Base-by-base conservation (phyloP, 1,140 invertebrate species). In the Asobara japonica region DNA sequence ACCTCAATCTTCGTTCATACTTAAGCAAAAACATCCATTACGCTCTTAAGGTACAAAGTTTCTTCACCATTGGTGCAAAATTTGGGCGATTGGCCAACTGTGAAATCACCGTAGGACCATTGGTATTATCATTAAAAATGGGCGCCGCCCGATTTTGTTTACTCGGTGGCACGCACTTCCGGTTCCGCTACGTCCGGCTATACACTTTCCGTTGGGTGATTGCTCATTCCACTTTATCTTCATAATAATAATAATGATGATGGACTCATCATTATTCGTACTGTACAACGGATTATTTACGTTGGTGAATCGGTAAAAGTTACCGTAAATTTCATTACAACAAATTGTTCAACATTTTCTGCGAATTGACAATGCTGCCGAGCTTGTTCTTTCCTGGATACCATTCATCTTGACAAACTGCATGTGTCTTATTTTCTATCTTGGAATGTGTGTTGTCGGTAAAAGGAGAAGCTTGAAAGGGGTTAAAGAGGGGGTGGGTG, bases 401-500 rank as follows among this genome's bases (percentile, higher is more conserved):
- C 1, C 41, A 45, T 45, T 45, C 18, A 45, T 45, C 18, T 45
- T 45, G 41, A 7, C 2, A 6, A 45, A 3, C 3, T 45, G 13
- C 41, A 45, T 13, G 41, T 45, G 41, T 45, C n/a, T n/a, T n/a
- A n/a, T 45, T 8, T 38, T 38, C 10, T 10, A 3, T 38, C 7
- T 8, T 38, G 22, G 27, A 56, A 69, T 69, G 51, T 69, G 27
- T 61, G 67, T 31, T 51, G 27, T n/a, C 16, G 30, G 16, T 60
- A 33, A 29, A 36, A 69, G 51, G 16, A 61, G 18, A 69, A 33
- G 22, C 48, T 13, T 71, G 61, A 72, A 72, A 68, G 64, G 36
- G 69, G 56, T 65, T 69, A 33, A 64, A 56, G 36, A 25, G 73
- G 31, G 48, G 67, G 65, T 38, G 6, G 60, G 33, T 65, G 75